Evolutionary conservation across 1,140 invertebrate species (phyloP), one percentile per base, ranked within the genome.

Genomic region (Aphis gossypii): DNA sequence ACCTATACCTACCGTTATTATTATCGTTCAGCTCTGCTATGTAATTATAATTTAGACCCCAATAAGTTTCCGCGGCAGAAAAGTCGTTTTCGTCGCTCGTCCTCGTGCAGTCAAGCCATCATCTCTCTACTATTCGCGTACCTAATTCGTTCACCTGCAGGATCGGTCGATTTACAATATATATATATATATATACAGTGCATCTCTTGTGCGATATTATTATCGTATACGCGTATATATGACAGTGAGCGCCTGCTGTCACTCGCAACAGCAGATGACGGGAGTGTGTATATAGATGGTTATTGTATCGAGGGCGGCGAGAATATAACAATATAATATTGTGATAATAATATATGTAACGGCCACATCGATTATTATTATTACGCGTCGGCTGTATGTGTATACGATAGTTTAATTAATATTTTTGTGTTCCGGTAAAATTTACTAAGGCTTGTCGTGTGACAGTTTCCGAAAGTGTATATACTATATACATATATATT

Each of bases 351-450:
- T 35, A 35, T 35, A 11, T 60, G 25, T 60, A 60, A 60, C 30
- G 4, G 25, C 25, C 25, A 9, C 30, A 60, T 60, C 56, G 56
- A 60, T 60, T 60, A 60, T 30, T 60, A 60, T 60, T 48, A 48
- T 48, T 60, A 60, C n/a, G 76, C 76, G 35, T n/a, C 76, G 76
- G 6, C 76, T n/a, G 68, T 20, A 14, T 18, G n/a, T n/a, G 56
- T 30, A 82, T 82, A 82, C 76, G 76, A 35, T 35, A 38, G 76
- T 82, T 82, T 82, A 82, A 82, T 82, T 35, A 82, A 82, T 82
- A 82, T 82, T 82, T 82, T 82, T 82, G 35, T 35, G 76, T 38
- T 82, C 35, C 35, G n/a, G 76, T 82, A 82, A 38, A 82, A 38
- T 82, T 82, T 82, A 82, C 76, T 83, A 23, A 30, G 60, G 60